These are phyloP conservation scores for Amphiprion percula DNA, from an alignment of 2,113 vertebrate genomes.

Conservation along the genomic window DNA sequence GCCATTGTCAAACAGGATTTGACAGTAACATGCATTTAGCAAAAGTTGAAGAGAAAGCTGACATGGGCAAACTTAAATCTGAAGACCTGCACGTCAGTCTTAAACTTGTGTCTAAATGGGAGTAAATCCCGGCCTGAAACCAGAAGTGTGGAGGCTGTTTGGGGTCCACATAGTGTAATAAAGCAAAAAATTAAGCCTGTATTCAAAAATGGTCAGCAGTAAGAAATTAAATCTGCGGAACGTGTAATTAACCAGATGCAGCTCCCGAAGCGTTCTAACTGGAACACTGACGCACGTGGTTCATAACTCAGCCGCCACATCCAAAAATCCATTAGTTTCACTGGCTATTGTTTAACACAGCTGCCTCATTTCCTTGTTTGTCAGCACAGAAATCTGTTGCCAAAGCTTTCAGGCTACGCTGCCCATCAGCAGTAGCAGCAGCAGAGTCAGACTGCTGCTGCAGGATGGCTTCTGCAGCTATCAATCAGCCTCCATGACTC, in stretches of 20 bases:
- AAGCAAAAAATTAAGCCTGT: not conserved
- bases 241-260: not conserved
- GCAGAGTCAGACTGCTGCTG: conserved; percentile 31
- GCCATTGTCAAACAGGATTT: too few relatives aligned
- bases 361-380: conserved; percentile 44
- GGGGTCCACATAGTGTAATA: not conserved
- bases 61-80: too few relatives aligned
- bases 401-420: conserved; percentile 19
- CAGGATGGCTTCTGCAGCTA: conserved; percentile 29
- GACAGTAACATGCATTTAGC: too few relatives aligned
- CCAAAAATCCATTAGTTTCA: conserved; percentile 33
- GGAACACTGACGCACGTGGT: not conserved
- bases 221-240: not conserved
- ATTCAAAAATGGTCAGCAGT: too few relatives aligned
- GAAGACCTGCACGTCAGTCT: not conserved
- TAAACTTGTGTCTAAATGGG: not conserved
- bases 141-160: too few relatives aligned
- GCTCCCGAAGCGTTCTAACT: too few relatives aligned
- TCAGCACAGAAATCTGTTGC: conserved; percentile 50
- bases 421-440: conserved; percentile 48
- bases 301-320: not conserved
- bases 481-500: conserved; percentile 33
- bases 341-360: conserved; percentile 36
- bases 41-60: too few relatives aligned
- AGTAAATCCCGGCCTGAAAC: not conserved